Evolutionary conservation across 2,797 vertebrate species (phyloP).

Genomic region (Ammospiza maritima): DNA sequence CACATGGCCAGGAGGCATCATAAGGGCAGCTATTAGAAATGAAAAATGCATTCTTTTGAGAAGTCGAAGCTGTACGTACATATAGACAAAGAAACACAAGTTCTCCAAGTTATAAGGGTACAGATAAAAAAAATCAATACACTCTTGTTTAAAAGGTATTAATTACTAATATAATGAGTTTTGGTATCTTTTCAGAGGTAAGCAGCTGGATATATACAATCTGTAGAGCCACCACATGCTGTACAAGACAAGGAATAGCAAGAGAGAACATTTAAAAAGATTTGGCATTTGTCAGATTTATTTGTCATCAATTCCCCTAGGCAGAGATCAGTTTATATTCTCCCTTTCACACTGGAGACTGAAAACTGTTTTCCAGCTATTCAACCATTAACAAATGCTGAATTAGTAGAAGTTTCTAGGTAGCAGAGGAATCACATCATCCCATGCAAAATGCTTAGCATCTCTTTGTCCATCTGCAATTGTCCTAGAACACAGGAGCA

Average conservation of each 20-base stretch:
- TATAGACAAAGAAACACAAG: background rate
- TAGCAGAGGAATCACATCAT: background rate
- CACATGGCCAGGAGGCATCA: background rate
- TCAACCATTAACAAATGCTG: background rate
- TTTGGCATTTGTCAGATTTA: background rate
- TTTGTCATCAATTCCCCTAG: background rate
- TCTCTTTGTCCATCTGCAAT: background rate
- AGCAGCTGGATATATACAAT: background rate
- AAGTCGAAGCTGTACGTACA: background rate
- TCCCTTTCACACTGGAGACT: background rate
- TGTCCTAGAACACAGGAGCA: background rate
- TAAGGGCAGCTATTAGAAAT: background rate
- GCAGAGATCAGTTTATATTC: background rate
- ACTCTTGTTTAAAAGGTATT: background rate
- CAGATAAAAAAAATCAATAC: background rate
- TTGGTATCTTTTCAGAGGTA: background rate
- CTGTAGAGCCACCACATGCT: background rate
- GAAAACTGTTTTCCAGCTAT: background rate
- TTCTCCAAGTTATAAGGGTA: background rate
- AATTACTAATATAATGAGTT: background rate
- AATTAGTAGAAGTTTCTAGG: background rate
- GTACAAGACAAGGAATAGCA: background rate
- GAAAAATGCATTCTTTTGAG: background rate
- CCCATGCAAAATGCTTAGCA: background rate
- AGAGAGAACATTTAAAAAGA: background rate